Conservation (phyloP, 2,797 vertebrate genomes). For the Sylvia borin region DNA sequence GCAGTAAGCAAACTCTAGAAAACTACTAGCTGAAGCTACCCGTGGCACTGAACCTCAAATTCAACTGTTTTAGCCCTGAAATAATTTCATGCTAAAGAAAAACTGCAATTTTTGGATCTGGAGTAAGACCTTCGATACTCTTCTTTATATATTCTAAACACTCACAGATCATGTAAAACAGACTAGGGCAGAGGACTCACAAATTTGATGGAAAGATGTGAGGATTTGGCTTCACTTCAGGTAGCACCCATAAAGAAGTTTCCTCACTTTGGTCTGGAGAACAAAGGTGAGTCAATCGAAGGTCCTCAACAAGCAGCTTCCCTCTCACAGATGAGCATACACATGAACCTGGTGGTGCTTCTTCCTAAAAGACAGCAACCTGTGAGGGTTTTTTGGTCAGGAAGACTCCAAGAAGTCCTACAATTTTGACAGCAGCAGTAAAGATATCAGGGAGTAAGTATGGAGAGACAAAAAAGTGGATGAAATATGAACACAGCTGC, state of each 20-base stretch:
- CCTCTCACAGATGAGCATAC: background rate
- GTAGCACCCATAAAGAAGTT: accelerated
- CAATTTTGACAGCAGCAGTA: background rate
- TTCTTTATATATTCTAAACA: background rate
- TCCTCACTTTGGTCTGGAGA: background rate
- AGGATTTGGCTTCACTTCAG: background rate
- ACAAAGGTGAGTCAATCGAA: background rate
- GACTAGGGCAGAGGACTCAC: background rate
- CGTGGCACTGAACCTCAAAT: background rate
- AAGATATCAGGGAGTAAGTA: background rate
- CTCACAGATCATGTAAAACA: background rate
- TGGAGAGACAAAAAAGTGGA: background rate
- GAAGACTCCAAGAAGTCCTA: background rate
- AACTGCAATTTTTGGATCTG: background rate
- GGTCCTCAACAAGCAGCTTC: accelerated
- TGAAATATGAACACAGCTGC: background rate
- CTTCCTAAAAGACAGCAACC: background rate
- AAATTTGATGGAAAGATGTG: accelerated
- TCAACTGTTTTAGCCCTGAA: background rate
- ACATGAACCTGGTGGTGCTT: accelerated
- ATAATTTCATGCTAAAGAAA: background rate
- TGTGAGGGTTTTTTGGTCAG: background rate
- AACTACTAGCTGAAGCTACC: background rate
- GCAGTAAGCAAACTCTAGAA: background rate
- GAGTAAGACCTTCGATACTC: background rate